Conservation (phyloP, 2,113 vertebrate species). For the Trachemys scripta region DNA sequence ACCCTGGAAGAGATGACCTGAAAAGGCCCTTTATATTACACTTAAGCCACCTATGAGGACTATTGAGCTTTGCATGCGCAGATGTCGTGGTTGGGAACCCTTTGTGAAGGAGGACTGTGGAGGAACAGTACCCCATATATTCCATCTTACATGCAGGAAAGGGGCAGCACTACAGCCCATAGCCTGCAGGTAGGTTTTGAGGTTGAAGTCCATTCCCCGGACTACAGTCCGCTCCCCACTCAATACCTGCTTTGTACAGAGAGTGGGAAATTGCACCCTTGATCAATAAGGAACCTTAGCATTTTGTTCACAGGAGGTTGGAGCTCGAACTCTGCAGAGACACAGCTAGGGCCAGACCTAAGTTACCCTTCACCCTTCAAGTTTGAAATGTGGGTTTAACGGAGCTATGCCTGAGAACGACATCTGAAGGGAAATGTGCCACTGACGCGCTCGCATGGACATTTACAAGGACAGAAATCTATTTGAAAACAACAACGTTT, state of each 20-base stretch:
- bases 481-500: background rate
- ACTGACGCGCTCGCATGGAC: background rate
- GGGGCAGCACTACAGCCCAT: background rate
- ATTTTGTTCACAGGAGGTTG: background rate
- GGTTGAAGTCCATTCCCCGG: background rate
- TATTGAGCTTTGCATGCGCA: background rate
- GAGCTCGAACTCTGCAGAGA: background rate
- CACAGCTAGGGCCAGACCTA: background rate
- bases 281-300: background rate
- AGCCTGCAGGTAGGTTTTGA: background rate
- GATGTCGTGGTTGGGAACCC: background rate
- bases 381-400: background rate
- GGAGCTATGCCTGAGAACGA: background rate
- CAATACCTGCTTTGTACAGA: background rate
- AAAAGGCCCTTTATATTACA: background rate
- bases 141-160: background rate
- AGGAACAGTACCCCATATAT: background rate
- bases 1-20: background rate
- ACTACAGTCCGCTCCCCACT: background rate
- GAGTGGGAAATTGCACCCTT: background rate
- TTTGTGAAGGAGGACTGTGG: background rate
- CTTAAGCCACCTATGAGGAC: background rate
- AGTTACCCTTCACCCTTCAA: background rate
- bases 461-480: background rate
- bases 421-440: background rate